phyloP scores from a whole-genome alignment of 2,113 vertebrate species.

The Bettongia penicillata region DNA sequence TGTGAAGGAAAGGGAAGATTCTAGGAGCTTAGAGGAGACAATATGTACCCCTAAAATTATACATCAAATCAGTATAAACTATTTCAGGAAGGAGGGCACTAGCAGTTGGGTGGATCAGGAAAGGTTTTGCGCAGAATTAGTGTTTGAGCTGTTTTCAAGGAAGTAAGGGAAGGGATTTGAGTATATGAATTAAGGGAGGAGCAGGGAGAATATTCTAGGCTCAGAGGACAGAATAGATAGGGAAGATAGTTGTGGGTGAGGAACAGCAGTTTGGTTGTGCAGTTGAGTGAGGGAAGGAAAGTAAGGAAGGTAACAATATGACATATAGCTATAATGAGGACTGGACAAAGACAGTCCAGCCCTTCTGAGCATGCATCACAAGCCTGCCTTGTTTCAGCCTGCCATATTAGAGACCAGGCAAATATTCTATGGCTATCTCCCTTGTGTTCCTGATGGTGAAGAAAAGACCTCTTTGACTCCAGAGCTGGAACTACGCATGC shows the following conservation, averaged over 20 bases:
- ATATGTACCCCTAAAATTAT: not conserved
- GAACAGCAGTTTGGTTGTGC: not conserved
- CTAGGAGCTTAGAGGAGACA: not conserved
- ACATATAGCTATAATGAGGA: not conserved
- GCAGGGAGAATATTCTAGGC: not conserved
- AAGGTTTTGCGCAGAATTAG: not conserved
- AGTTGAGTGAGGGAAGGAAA: not conserved
- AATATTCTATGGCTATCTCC: no score
- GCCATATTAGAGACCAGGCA: no score
- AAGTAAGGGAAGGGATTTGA: not conserved
- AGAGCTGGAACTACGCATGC: no score
- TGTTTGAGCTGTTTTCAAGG: not conserved
- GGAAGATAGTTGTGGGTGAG: no score
- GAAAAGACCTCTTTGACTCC: no score
- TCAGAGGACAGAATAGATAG: not conserved
- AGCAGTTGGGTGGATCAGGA: not conserved
- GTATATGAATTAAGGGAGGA: not conserved
- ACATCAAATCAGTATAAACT: not conserved
- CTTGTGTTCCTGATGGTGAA: no score
- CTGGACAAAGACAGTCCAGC: no score
- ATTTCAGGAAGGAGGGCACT: not conserved
- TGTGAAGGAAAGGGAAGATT: not conserved
- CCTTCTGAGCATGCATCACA: no score
- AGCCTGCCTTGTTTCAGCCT: no score
- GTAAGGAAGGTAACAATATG: not conserved